Percentiles rank a stretch among this genome's conserved stretches.
Evolutionary conservation across 2,888 invertebrate genomes (phyloP).

Genomic region (Rutpela maculata): DNA sequence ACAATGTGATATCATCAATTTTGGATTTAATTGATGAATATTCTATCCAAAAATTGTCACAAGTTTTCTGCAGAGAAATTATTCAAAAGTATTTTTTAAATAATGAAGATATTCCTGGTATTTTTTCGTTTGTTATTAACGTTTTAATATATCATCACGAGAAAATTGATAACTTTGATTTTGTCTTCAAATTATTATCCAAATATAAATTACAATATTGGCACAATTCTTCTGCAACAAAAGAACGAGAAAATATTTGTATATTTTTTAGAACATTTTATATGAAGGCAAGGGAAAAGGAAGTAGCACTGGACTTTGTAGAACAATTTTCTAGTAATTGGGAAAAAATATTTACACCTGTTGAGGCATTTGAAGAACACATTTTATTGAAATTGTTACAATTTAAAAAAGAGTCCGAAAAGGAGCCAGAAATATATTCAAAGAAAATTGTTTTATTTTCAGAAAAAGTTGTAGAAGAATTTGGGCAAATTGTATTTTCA

Average conservation of each 20-base stretch:
- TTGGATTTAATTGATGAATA: constrained; percentile 13
- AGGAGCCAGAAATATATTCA: background rate
- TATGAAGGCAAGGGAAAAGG: background rate
- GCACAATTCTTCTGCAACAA: background rate
- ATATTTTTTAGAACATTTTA: constrained; percentile 15
- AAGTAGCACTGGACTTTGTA: constrained; percentile 3
- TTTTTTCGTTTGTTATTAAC: constrained; percentile 13
- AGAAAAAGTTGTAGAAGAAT: constrained; percentile 14
- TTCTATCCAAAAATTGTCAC: background rate
- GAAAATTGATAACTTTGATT: background rate
- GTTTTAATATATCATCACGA: constrained; percentile 6
- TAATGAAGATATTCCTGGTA: background rate
- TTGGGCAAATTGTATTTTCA: constrained; percentile 16
- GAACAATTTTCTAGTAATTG: constrained; percentile 9
- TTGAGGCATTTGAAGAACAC: constrained; percentile 18
- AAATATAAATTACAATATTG: constrained; percentile 23
- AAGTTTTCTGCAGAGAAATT: constrained; percentile 21
- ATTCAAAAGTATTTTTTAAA: constrained; percentile 11
- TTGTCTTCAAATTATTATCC: constrained; percentile 25
- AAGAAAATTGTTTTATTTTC: constrained; percentile 28
- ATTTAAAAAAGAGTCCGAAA: constrained; percentile 17
- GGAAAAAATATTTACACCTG: constrained; percentile 9
- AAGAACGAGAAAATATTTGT: background rate
- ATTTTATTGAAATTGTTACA: constrained; percentile 24
- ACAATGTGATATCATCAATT: background rate